A percentile compares a stretch with the other conserved stretches of the same genome.
These are phyloP conservation scores for Prosapia bicincta DNA, from an alignment of 2,888 invertebrate genomes.

Conservation along the genomic window DNA sequence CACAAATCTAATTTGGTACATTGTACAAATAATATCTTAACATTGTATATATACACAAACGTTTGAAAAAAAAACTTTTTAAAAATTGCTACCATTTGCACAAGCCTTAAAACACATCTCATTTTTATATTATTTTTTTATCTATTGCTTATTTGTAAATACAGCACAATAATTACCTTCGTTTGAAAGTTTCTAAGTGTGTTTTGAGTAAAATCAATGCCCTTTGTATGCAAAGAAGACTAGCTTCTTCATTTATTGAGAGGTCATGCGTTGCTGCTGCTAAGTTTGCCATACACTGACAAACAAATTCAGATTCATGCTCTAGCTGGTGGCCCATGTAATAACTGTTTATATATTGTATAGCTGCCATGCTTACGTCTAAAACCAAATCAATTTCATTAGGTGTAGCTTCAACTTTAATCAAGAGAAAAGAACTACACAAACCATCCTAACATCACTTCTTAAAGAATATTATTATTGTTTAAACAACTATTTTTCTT, in stretches of 20 bases:
- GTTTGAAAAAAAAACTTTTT: too few relatives aligned
- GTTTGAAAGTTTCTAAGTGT: slow-evolving; percentile 87
- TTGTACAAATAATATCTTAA: too few relatives aligned
- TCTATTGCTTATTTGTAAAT: too few relatives aligned
- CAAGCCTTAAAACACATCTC: slow-evolving; percentile 13
- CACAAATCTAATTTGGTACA: too few relatives aligned
- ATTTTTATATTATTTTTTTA: too few relatives aligned
- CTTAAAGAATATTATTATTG: too few relatives aligned
- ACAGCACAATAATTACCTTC: slow-evolving; percentile 52
- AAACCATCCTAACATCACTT: too few relatives aligned
- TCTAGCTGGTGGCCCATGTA: slow-evolving; percentile 91
- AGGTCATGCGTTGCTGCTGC: slow-evolving; percentile 77
- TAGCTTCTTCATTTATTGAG: slow-evolving; percentile 65
- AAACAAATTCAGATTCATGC: slow-evolving; percentile 89
- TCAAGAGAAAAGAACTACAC: too few relatives aligned
- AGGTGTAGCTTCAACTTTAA: too few relatives aligned
- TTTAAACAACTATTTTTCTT: too few relatives aligned
- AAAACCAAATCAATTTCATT: slow-evolving; percentile 37
- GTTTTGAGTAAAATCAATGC: slow-evolving; percentile 84
- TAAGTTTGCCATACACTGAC: slow-evolving; percentile 89
- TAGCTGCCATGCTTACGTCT: slow-evolving; percentile 92
- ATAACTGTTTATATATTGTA: slow-evolving; percentile 89
- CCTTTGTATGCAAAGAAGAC: slow-evolving; percentile 84
- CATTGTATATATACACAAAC: too few relatives aligned
- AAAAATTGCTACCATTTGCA: too few relatives aligned